Conservation (phyloP, 2,888 invertebrate genomes). For the Lasioglossum lativentre region DNA sequence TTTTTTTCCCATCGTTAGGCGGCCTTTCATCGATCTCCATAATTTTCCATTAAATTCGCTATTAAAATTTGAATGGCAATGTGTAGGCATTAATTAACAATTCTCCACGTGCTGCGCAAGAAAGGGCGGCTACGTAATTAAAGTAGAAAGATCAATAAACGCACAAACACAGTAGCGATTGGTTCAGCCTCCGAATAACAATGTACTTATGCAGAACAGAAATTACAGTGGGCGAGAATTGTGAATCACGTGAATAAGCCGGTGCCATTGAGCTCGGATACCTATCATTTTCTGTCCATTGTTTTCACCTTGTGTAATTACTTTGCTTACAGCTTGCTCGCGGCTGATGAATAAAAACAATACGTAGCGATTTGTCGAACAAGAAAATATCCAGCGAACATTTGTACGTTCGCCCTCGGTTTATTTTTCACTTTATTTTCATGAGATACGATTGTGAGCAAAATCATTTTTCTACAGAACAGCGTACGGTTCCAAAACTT, state of each 20-base stretch:
- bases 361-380: slow-evolving; percentile 15
- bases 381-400: slow-evolving; percentile 17
- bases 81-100: background rate
- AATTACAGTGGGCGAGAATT: slow-evolving; percentile 60
- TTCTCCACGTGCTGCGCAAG: background rate
- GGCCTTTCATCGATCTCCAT: background rate
- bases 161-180: slow-evolving; percentile 45
- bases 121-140: slow-evolving; percentile 11
- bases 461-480: background rate
- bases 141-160: slow-evolving; percentile 30
- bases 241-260: slow-evolving; percentile 51
- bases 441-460: background rate
- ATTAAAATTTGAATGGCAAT: background rate
- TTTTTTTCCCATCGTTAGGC: background rate
- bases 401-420: background rate
- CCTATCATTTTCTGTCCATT: slow-evolving; percentile 53
- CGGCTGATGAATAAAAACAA: slow-evolving; percentile 12
- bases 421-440: background rate
- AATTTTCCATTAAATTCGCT: background rate
- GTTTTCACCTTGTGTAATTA: slow-evolving; percentile 45
- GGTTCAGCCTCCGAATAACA: slow-evolving; percentile 51
- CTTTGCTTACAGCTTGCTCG: slow-evolving; percentile 1
- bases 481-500: background rate
- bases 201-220: slow-evolving; percentile 50
- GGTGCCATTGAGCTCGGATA: slow-evolving; percentile 53